Percentiles rank a stretch among this genome's conserved stretches.
phyloP scores from a whole-genome alignment of 2,797 vertebrate species.

The Scolopax bukidnonensis region DNA sequence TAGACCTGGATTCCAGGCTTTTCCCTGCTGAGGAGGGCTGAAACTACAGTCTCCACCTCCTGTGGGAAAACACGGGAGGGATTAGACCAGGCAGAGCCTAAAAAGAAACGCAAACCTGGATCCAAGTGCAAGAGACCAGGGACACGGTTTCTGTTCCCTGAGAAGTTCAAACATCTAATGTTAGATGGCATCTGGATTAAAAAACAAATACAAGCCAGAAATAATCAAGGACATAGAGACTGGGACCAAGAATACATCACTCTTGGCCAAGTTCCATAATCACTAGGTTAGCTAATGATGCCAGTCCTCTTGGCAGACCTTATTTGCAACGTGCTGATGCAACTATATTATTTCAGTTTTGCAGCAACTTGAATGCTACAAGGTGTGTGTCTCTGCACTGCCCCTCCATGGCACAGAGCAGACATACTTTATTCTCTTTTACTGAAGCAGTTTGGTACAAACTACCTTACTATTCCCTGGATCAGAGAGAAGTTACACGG shows the following conservation, averaged over 20 bases:
- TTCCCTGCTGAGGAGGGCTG: slow-evolving; percentile 1
- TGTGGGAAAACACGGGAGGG: fast-evolving
- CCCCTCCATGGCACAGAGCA: not conserved
- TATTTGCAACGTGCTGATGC: not conserved
- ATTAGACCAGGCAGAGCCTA: not conserved
- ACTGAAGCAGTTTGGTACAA: not conserved
- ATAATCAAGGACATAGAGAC: slow-evolving; percentile 32
- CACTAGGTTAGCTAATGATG: slow-evolving; percentile 12
- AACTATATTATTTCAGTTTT: not conserved
- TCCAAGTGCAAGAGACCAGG: not conserved
- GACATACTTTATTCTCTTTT: not conserved
- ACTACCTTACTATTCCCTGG: not conserved
- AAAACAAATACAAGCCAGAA: slow-evolving; percentile 33
- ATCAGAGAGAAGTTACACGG: not conserved
- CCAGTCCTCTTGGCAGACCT: slow-evolving; percentile 41
- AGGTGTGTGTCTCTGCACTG: not conserved
- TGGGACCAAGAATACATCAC: slow-evolving; percentile 5
- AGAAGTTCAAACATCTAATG: not conserved
- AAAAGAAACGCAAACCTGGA: not conserved
- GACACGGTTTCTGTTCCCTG: not conserved
- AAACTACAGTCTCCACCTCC: not conserved
- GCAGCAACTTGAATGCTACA: not conserved
- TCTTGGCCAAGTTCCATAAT: slow-evolving; percentile 28
- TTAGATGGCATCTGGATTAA: not conserved
- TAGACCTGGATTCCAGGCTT: slow-evolving; percentile 28